Percentiles rank a stretch among this genome's conserved stretches.
Evolutionary conservation across 2,888 invertebrate genomes (phyloP).

Genomic region (Melieria crassipennis): DNA sequence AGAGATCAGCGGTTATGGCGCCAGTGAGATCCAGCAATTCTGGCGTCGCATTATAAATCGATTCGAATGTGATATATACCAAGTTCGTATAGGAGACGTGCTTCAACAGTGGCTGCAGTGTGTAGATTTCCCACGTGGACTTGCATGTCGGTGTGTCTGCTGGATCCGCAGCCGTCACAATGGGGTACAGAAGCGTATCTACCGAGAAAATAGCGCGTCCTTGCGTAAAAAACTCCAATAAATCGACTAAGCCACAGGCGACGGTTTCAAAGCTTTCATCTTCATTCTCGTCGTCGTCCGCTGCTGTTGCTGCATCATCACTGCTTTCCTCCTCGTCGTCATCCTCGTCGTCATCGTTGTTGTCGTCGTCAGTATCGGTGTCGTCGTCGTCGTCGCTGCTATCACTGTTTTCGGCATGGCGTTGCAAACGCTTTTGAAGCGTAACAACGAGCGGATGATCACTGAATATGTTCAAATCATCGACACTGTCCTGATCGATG

Average conservation of each 20-base stretch:
- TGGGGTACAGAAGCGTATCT: slow-evolving; percentile 37
- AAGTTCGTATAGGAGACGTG: slow-evolving; percentile 48
- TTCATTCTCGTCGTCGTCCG: slow-evolving; percentile 35
- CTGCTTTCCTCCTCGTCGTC: not conserved
- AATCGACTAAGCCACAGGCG: slow-evolving; percentile 2
- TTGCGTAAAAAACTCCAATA: slow-evolving; percentile 35
- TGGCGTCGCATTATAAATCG: slow-evolving; percentile 48
- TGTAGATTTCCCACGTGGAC: slow-evolving; percentile 53
- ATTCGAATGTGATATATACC: slow-evolving; percentile 50
- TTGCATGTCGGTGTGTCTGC: slow-evolving; percentile 56
- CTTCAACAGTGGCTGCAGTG: slow-evolving; percentile 53
- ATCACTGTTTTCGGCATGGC: not conserved
- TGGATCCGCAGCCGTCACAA: slow-evolving; percentile 51
- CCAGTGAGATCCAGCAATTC: slow-evolving; percentile 37
- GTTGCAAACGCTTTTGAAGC: slow-evolving; percentile 34
- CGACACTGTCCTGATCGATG: slow-evolving; percentile 53
- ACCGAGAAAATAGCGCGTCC: slow-evolving; percentile 17
- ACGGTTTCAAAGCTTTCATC: not conserved
- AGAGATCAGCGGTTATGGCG: slow-evolving; percentile 31
- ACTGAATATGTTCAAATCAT: slow-evolving; percentile 51
- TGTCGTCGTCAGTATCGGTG: slow-evolving; percentile 27
- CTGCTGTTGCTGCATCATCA: not conserved
- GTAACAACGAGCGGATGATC: slow-evolving; percentile 47
- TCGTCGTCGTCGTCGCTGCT: slow-evolving; percentile 3
- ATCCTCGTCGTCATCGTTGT: slow-evolving; percentile 6